A percentile compares a stretch with the other conserved stretches of the same genome.
Evolutionary conservation across 2,797 vertebrate species (phyloP).

Genomic region (Danionella dracula): DNA sequence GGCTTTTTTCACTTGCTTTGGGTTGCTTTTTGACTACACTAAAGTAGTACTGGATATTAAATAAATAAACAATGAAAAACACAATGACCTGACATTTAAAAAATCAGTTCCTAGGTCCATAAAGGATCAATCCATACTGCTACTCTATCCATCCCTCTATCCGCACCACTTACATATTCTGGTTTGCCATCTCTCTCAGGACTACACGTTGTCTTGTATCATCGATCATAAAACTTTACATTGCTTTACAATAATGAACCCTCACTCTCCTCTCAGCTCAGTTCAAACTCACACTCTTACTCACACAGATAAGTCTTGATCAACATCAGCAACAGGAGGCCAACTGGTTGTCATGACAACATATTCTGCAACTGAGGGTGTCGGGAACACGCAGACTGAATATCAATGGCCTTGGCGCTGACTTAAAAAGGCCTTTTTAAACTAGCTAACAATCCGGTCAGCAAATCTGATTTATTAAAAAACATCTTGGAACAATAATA

Average conservation of each 20-base stretch:
- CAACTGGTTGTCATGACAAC: constrained; percentile 66
- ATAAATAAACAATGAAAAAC: too few relatives aligned
- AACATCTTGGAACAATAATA: neutral
- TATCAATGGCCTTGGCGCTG: constrained; percentile 62
- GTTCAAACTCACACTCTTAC: constrained; percentile 36
- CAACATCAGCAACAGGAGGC: constrained; percentile 66
- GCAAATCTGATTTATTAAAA: constrained; percentile 28
- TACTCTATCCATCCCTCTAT: too few relatives aligned
- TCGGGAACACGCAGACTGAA: constrained; percentile 57
- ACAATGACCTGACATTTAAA: too few relatives aligned
- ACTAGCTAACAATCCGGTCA: constrained; percentile 23
- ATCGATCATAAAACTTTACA: constrained; percentile 37
- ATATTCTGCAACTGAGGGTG: constrained; percentile 56
- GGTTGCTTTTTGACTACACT: too few relatives aligned
- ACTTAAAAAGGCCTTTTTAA: constrained; percentile 46
- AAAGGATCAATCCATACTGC: too few relatives aligned
- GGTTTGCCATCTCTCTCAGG: too few relatives aligned
- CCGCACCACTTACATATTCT: too few relatives aligned
- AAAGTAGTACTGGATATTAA: too few relatives aligned
- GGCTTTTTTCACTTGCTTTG: too few relatives aligned
- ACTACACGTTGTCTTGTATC: too few relatives aligned
- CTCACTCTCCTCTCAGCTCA: constrained; percentile 48
- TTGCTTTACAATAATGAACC: constrained; percentile 49
- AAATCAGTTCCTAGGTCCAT: too few relatives aligned
- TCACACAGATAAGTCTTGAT: constrained; percentile 54